Conservation (phyloP, 1,140 invertebrate genomes). For the Heliconius hermathena region DNA sequence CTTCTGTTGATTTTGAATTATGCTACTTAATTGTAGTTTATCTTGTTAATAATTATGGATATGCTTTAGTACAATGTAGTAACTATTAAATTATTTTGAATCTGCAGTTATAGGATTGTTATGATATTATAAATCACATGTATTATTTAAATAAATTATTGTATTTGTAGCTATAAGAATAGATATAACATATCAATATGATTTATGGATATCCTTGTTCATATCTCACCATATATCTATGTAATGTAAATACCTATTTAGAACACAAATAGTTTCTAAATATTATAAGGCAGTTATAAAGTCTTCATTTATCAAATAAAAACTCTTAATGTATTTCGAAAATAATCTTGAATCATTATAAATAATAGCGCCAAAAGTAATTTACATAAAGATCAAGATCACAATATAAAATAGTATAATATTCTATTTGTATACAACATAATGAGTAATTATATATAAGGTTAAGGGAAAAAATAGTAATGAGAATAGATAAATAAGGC, state of each 20-base stretch:
- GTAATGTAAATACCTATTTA: not conserved
- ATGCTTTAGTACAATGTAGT: not conserved
- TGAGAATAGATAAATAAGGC: constrained; percentile 18
- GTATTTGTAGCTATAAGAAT: too few relatives aligned
- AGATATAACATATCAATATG: not conserved
- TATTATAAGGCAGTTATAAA: not conserved
- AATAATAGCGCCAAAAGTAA: not conserved
- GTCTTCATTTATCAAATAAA: not conserved
- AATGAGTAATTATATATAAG: constrained; percentile 10
- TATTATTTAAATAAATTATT: too few relatives aligned
- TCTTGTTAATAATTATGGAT: not conserved
- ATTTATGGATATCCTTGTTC: not conserved
- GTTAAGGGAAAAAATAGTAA: constrained; percentile 2
- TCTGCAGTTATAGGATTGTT: not conserved
- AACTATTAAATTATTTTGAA: not conserved
- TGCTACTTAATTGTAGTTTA: not conserved
- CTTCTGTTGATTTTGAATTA: not conserved
- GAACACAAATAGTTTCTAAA: not conserved
- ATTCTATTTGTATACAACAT: constrained; percentile 9
- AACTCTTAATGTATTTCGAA: not conserved
- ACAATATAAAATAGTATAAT: constrained; percentile 3
- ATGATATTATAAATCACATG: not conserved
- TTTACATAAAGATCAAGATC: constrained; percentile 8
- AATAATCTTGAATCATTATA: not conserved
- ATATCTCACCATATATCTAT: not conserved